Conservation (phyloP, 2,113 vertebrate species). For the Peromyscus maniculatus region DNA sequence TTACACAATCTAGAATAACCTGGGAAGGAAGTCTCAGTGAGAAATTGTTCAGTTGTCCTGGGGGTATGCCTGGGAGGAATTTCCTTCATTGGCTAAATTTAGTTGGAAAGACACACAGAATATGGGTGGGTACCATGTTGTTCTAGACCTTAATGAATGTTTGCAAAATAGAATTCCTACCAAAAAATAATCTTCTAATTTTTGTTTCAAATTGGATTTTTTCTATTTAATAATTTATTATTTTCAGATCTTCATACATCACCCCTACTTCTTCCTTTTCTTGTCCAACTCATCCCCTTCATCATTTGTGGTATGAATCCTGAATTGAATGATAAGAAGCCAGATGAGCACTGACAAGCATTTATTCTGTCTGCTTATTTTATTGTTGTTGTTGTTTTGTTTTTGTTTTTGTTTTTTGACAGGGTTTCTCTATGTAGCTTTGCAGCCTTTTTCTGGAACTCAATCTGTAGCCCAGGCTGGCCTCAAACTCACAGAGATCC, state of each 20-base stretch:
- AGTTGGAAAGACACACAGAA: background rate
- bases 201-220: background rate
- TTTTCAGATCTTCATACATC: background rate
- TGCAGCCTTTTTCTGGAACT: too few species aligned
- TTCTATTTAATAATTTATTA: background rate
- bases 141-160: background rate
- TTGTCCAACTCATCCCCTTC: background rate
- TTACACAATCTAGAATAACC: background rate
- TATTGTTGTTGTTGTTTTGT: too few species aligned
- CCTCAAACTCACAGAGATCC: too few species aligned
- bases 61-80: background rate
- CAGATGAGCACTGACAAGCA: background rate
- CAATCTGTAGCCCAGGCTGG: too few species aligned
- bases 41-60: background rate
- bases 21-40: background rate
- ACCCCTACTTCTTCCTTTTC: background rate
- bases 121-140: background rate
- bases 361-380: background rate
- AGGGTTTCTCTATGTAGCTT: too few species aligned
- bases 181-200: background rate
- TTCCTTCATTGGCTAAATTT: background rate
- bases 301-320: background rate
- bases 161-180: background rate
- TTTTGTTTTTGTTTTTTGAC: too few species aligned
- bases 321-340: background rate